A percentile compares a stretch with the other conserved stretches of the same genome.
Conservation (phyloP, 1,140 invertebrate species). For the Globodera rostochiensis region DNA sequence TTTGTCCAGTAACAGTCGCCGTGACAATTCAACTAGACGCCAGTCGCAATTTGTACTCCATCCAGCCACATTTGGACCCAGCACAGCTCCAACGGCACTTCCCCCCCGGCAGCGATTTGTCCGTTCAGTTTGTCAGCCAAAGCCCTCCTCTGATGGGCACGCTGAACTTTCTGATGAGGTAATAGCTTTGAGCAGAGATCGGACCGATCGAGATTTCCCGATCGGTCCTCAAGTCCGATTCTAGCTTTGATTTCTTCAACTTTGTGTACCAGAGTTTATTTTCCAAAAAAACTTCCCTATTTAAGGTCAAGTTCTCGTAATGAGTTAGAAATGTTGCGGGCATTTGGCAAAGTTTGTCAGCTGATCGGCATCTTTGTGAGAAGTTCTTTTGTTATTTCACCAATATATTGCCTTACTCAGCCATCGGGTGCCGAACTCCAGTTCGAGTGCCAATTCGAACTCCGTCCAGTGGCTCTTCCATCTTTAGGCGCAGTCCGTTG, state of each 20-base stretch:
- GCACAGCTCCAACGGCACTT: conserved; percentile 26
- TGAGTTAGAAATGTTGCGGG: conserved; percentile 25
- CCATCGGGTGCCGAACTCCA: conserved; percentile 33
- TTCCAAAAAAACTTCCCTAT: conserved; percentile 24
- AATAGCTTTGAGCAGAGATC: too few relatives aligned
- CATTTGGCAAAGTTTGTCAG: conserved; percentile 29
- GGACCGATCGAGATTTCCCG: too few relatives aligned
- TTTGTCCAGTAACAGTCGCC: conserved; percentile 25
- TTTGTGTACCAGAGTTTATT: background rate
- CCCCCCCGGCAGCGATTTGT: background rate
- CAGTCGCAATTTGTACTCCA: conserved; percentile 13
- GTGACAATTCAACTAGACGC: conserved; percentile 19
- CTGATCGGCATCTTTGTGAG: conserved; percentile 28
- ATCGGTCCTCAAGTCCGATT: too few relatives aligned
- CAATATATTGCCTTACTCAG: conserved; percentile 33
- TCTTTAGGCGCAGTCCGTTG: conserved; percentile 45
- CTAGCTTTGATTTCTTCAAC: too few relatives aligned
- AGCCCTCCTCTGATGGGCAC: conserved; percentile 6
- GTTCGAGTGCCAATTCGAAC: conserved; percentile 42
- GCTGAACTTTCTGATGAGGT: conserved; percentile 24
- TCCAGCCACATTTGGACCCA: conserved; percentile 33
- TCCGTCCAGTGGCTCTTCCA: conserved; percentile 43
- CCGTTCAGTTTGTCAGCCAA: conserved; percentile 25
- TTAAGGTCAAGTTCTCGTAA: conserved; percentile 15
- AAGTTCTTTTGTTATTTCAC: background rate